Evolutionary conservation across 2,113 vertebrate species (phyloP).

Genomic region (Myrmecobius fasciatus): DNA sequence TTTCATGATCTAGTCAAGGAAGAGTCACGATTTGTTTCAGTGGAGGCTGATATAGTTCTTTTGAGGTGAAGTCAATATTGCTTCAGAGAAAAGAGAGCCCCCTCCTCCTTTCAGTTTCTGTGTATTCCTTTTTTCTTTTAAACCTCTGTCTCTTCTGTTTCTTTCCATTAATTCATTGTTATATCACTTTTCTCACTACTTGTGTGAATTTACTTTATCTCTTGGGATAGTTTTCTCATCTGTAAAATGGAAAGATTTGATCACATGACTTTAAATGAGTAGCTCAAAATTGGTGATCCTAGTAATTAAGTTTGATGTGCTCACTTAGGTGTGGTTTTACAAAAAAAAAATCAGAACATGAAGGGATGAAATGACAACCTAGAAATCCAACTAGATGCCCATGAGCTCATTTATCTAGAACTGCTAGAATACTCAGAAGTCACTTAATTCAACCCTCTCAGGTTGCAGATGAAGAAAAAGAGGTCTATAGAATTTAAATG

Average conservation of each 20-base stretch:
- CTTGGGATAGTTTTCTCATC: not conserved
- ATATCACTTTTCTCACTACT: constrained; percentile 61
- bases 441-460: not conserved
- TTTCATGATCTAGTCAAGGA: not conserved
- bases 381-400: not conserved
- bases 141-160: not conserved
- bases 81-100: too few relatives aligned
- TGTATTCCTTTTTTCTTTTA: not conserved
- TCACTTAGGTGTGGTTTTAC: not conserved
- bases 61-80: not conserved
- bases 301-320: not conserved
- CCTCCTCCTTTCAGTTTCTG: too few relatives aligned
- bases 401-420: not conserved
- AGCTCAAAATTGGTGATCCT: not conserved
- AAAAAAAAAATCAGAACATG: not conserved
- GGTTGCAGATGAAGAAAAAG: not conserved
- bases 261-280: not conserved
- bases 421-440: not conserved
- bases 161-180: constrained; percentile 58
- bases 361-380: not conserved
- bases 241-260: not conserved
- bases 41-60: not conserved
- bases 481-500: not conserved
- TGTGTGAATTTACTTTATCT: not conserved
- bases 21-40: not conserved